Percentiles rank a stretch among this genome's conserved stretches.
phyloP scores from a whole-genome alignment of 2,797 vertebrate species.

The Karalla daura region DNA sequence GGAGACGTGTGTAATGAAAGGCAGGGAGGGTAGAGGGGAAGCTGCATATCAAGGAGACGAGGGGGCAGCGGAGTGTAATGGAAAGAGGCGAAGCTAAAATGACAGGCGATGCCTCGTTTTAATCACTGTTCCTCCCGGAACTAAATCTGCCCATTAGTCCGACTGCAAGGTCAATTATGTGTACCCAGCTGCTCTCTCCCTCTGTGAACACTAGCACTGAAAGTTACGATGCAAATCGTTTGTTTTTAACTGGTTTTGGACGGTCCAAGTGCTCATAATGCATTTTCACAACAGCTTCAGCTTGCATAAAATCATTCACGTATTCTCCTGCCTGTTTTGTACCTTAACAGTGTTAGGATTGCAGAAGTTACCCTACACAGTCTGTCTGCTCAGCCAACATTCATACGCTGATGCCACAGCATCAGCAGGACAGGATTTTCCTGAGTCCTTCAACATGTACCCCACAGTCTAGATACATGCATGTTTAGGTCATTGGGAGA shows the following conservation, averaged over 20 bases:
- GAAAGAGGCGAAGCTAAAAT: constrained; percentile 72
- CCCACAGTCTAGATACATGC: too few species aligned
- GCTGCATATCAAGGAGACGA: constrained; percentile 36
- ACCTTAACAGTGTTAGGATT: too few species aligned
- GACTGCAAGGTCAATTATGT: constrained; percentile 71
- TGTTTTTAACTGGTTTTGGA: background rate
- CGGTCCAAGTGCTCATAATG: background rate
- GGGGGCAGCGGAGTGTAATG: constrained; percentile 37
- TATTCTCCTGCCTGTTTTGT: too few species aligned
- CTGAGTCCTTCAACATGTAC: too few species aligned
- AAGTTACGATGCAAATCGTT: background rate
- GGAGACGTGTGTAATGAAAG: background rate
- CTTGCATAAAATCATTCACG: too few species aligned
- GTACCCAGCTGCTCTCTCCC: constrained; percentile 53
- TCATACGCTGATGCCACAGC: too few species aligned
- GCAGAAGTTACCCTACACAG: too few species aligned
- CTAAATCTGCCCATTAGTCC: constrained; percentile 73
- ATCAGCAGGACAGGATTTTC: too few species aligned
- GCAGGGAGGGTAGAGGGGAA: constrained; percentile 1
- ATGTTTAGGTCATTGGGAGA: too few species aligned
- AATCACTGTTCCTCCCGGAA: constrained; percentile 68
- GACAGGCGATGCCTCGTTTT: constrained; percentile 66
- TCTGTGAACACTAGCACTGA: constrained; percentile 12
- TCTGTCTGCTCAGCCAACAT: too few species aligned
- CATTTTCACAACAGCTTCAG: background rate